Evolutionary conservation across 2,113 vertebrate genomes (phyloP).

Genomic region (Semicossyphus pulcher): DNA sequence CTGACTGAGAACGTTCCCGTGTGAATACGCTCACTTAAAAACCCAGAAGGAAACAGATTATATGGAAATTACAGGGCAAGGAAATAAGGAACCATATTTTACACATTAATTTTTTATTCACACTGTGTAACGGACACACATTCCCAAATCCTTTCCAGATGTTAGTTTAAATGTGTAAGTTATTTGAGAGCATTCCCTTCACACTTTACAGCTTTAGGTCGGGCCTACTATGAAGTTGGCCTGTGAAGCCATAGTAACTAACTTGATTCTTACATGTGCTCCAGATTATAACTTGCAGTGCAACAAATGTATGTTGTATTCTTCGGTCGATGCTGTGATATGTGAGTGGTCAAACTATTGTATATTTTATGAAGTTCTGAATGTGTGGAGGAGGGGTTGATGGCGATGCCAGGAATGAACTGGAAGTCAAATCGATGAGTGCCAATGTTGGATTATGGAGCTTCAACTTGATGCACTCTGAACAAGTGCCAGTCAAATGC

Average conservation of each 20-base stretch:
- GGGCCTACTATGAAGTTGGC: no score
- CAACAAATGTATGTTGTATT: not conserved
- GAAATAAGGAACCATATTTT: no score
- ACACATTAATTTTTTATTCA: no score
- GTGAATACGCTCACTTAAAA: not conserved
- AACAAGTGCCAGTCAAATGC: conserved; percentile 24
- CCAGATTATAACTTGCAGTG: not conserved
- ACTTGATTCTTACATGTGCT: no score
- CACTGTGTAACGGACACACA: no score
- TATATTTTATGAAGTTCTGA: conserved; percentile 18
- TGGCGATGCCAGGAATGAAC: conserved; percentile 26
- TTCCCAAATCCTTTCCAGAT: no score
- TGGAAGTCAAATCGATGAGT: conserved; percentile 25
- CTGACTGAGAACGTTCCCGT: not conserved
- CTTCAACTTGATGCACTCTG: conserved; percentile 35
- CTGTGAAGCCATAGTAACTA: no score
- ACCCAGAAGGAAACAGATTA: not conserved
- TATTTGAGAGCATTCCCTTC: no score
- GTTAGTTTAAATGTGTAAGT: no score
- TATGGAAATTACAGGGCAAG: no score
- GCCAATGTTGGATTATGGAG: conserved; percentile 18
- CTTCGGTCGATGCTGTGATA: not conserved
- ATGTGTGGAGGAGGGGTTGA: not conserved
- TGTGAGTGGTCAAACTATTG: not conserved
- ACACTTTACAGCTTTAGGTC: no score